Conservation (phyloP, 2,888 invertebrate genomes). For the Napeogenes inachia region DNA sequence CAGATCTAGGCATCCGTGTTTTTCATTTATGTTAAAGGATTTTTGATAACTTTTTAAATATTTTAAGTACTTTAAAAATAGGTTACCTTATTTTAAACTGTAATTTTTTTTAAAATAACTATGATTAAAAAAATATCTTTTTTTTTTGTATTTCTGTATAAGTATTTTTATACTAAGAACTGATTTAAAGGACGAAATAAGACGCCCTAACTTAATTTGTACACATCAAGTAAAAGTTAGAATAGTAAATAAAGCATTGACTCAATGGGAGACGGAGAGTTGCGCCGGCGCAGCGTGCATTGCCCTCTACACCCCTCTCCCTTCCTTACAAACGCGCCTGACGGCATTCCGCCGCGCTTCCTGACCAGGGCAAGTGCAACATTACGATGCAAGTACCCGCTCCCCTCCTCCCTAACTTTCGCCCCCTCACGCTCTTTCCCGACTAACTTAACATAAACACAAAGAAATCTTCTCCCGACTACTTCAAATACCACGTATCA, state of each 20-base stretch:
- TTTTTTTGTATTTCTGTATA: too few relatives aligned
- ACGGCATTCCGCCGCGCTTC: slow-evolving; percentile 77
- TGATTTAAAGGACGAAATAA: too few relatives aligned
- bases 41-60: neutral
- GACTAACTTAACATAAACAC: slow-evolving; percentile 38
- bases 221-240: slow-evolving; percentile 32
- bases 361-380: slow-evolving; percentile 76
- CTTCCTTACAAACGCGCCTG: slow-evolving; percentile 67
- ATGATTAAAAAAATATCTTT: too few relatives aligned
- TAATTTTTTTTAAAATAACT: too few relatives aligned
- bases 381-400: slow-evolving; percentile 69
- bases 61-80: too few relatives aligned
- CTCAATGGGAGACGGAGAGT: slow-evolving; percentile 62
- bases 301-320: slow-evolving; percentile 52
- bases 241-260: slow-evolving; percentile 63
- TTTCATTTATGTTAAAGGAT: slow-evolving; percentile 11
- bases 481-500: slow-evolving; percentile 8
- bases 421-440: slow-evolving; percentile 38
- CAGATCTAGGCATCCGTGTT: slow-evolving; percentile 8
- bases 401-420: slow-evolving; percentile 36
- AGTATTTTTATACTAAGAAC: too few relatives aligned
- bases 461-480: slow-evolving; percentile 45
- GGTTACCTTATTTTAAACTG: too few relatives aligned
- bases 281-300: slow-evolving; percentile 70
- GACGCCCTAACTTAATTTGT: neutral